Evolutionary conservation across 1,140 invertebrate species (phyloP).

Genomic region (Formica selysi): DNA sequence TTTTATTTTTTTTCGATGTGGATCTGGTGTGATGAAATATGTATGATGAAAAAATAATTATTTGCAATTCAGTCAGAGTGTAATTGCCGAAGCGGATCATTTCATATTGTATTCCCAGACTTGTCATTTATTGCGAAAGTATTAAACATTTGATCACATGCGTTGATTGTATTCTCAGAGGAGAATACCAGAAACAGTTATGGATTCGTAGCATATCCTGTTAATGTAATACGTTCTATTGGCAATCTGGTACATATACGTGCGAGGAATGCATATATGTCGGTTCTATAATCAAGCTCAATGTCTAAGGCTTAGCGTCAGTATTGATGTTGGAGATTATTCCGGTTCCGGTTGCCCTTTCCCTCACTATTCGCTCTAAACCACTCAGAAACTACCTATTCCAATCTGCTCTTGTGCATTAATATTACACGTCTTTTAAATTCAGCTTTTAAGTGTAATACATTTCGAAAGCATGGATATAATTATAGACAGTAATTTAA

Average conservation of each 20-base stretch:
- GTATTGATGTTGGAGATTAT: slow-evolving; percentile 77
- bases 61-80: slow-evolving; percentile 3
- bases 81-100: not conserved
- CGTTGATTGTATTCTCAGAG: not conserved
- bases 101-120: not conserved
- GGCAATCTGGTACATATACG: slow-evolving; percentile 24
- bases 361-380: slow-evolving; percentile 23
- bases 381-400: slow-evolving; percentile 12
- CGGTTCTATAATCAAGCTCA: slow-evolving; percentile 69
- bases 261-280: slow-evolving; percentile 48
- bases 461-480: not conserved
- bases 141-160: not conserved
- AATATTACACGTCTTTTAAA: slow-evolving; percentile 9
- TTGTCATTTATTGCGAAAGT: slow-evolving; percentile 7
- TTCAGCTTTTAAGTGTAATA: not conserved
- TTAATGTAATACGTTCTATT: slow-evolving; percentile 62
- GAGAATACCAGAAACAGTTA: slow-evolving; percentile 19
- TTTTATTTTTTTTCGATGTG: slow-evolving; percentile 20
- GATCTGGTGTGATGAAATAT: slow-evolving; percentile 7
- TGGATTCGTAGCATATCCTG: slow-evolving; percentile 15
- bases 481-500: not conserved
- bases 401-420: slow-evolving; percentile 14
- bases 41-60: slow-evolving; percentile 30
- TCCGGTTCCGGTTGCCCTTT: slow-evolving; percentile 48
- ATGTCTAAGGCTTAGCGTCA: slow-evolving; percentile 71